These are phyloP conservation scores for Oreortyx pictus DNA, from an alignment of 2,797 vertebrate genomes.

Conservation along the genomic window DNA sequence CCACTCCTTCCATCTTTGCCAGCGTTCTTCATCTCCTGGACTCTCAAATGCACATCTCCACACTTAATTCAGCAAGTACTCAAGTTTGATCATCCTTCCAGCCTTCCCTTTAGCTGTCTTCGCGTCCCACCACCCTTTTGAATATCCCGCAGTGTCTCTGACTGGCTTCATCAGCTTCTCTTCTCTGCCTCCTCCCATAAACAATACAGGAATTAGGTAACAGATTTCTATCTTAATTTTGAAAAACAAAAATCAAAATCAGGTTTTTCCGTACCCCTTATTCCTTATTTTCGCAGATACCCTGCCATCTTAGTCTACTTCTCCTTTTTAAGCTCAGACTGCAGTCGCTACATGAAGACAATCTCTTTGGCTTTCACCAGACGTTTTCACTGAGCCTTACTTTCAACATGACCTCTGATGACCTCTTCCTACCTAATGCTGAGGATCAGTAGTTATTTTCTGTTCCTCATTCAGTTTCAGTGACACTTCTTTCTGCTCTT, in stretches of 20 bases:
- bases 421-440: constrained; percentile 4
- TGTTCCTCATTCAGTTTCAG: background rate
- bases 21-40: background rate
- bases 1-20: background rate
- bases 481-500: constrained; percentile 12
- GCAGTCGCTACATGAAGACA: background rate
- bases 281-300: background rate
- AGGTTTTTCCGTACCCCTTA: background rate
- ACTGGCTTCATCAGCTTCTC: background rate
- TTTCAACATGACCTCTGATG: constrained; percentile 17
- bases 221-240: background rate
- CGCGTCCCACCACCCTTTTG: background rate
- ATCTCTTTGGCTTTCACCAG: background rate
- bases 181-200: background rate
- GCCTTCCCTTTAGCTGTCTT: background rate
- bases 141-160: background rate
- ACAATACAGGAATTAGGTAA: background rate
- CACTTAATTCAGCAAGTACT: background rate
- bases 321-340: background rate
- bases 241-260: no score
- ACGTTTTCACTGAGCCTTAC: background rate
- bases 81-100: background rate
- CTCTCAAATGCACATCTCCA: background rate
- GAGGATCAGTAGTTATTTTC: constrained; percentile 27
- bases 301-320: background rate